Evolutionary conservation across 2,113 vertebrate species (phyloP).

Genomic region (Spea multiplicata): DNA sequence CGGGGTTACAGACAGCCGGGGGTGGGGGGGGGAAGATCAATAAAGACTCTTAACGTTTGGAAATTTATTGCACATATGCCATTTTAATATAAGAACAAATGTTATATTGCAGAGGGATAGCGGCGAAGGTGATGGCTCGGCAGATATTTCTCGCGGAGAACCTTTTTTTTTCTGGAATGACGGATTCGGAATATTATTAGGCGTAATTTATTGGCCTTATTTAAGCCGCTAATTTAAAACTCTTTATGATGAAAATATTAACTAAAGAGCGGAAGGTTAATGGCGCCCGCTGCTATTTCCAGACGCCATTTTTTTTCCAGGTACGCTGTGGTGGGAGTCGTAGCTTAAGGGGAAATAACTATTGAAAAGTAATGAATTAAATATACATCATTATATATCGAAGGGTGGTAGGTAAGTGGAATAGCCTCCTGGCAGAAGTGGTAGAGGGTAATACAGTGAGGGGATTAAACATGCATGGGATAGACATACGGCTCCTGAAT

Average conservation of each 20-base stretch:
- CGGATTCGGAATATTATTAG: slow-evolving; percentile 67
- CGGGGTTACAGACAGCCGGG: slow-evolving; percentile 54
- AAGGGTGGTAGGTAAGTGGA: no score
- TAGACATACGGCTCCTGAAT: no score
- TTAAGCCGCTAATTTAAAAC: slow-evolving; percentile 73
- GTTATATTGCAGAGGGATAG: slow-evolving; percentile 67
- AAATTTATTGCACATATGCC: slow-evolving; percentile 86
- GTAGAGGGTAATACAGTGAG: no score
- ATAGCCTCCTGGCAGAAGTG: no score
- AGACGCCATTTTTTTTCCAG: background rate
- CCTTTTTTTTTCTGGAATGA: slow-evolving; percentile 68
- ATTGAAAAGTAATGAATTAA: no score
- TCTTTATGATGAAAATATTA: slow-evolving; percentile 71
- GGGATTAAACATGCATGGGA: no score
- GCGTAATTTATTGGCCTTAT: slow-evolving; percentile 77
- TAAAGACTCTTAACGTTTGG: slow-evolving; percentile 79
- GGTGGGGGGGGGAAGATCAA: slow-evolving; percentile 67
- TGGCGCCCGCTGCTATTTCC: background rate
- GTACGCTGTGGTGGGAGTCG: background rate
- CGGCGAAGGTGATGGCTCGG: slow-evolving; percentile 64
- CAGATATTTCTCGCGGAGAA: slow-evolving; percentile 72
- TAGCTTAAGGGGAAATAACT: slow-evolving; percentile 8
- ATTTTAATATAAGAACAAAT: slow-evolving; percentile 88
- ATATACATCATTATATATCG: no score
- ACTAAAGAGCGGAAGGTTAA: slow-evolving; percentile 58